These are phyloP conservation scores for Cyrtonyx montezumae DNA, from an alignment of 2,113 vertebrate genomes.

Conservation along the genomic window DNA sequence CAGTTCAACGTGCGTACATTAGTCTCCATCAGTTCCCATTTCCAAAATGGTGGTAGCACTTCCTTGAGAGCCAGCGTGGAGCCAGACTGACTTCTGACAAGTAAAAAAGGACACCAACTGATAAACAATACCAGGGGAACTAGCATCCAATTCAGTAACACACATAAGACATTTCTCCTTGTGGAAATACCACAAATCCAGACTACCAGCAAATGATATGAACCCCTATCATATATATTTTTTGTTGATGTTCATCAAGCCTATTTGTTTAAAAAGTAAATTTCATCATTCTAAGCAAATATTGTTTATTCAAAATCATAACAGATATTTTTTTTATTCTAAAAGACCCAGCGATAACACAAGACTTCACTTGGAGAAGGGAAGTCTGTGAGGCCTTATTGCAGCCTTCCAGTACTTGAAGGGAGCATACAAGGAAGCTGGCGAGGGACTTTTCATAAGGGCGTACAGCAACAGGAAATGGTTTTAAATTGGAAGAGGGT, in stretches of 20 bases:
- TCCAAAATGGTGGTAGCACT: background rate
- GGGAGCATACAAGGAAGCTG: too few species aligned
- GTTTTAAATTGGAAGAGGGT: too few species aligned
- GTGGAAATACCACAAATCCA: background rate
- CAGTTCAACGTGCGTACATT: background rate
- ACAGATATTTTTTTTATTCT: background rate
- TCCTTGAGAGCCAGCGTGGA: background rate
- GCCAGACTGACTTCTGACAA: background rate
- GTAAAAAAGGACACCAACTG: background rate
- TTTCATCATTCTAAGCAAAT: background rate
- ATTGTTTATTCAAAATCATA: background rate
- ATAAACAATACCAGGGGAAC: background rate
- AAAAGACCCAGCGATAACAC: background rate
- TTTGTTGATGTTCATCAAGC: background rate
- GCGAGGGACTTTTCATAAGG: too few species aligned
- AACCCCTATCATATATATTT: background rate
- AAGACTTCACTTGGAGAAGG: too few species aligned
- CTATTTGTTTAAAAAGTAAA: background rate
- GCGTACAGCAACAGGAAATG: too few species aligned
- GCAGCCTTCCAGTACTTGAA: too few species aligned
- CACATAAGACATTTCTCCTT: background rate
- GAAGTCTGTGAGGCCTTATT: too few species aligned
- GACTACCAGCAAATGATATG: background rate
- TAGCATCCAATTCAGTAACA: background rate
- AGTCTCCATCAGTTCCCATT: background rate